Base-by-base conservation (phyloP, 2,888 invertebrate genomes). In the Macrosoma leucophasiata region DNA sequence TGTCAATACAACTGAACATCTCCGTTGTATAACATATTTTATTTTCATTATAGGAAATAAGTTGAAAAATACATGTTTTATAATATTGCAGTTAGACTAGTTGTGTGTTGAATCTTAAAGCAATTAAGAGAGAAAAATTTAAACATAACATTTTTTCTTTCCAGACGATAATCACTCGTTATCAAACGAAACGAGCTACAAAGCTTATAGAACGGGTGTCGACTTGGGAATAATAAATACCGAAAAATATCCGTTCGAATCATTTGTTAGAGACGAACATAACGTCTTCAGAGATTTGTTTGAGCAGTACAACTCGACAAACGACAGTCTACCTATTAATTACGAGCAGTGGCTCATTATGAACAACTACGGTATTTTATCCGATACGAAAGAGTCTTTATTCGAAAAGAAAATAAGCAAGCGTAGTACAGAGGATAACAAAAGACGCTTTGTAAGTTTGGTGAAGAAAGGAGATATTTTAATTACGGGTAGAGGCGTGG, bases 291-390 rank as follows among this genome's bases (percentile, higher is more conserved):
- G 59, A 52, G 59, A 65, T 44, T 42, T 62, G 41, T 70, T 59
- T 43, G 41, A 40, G 17, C 57, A 64, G 45, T 67, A 62, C 33
- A 41, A 45, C 32, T 48, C 53, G 13, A 29, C 52, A 41, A 68
- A 73, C 41, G 51, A 28, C 19, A 63, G 46, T 32, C 32, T 53
- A 10, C 55, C 58, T 35, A 52, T 67, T 50, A 65, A 59, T 58
- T 76, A 76, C 47, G 45, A 56, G 14, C 67, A 76, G 44, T 75
- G 74, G 65, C 60, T 75, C 20, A 51, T 74, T 40, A 54, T 69
- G 48, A 74, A 74, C 48, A 67, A 74, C 55, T 77, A 65, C 36
- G 67, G 68, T 7, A 50, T 73, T 50, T 46, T 70, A 13, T 30
- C 50, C 13, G 72, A 74, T 46, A 72, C 68, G 28, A 62, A 68